Base-by-base conservation (phyloP, 2,797 vertebrate species). In the Scomberomorus guttatus region DNA sequence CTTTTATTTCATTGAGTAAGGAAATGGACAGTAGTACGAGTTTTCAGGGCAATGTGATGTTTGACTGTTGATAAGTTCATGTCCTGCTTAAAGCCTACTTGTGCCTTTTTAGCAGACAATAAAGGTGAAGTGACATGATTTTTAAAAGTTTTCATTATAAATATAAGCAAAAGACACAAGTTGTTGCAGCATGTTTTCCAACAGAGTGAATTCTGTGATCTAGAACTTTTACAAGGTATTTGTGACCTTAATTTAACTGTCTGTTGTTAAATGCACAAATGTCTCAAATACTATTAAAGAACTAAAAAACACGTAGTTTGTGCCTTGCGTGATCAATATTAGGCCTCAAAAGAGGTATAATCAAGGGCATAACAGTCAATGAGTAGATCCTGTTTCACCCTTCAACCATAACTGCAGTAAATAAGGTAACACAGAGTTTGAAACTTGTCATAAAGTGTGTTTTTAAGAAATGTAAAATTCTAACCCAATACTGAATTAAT, bases 51-150 rank as follows among this genome's bases (percentile, higher is more conserved):
- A 57, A 42, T 81, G 48, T 66, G 25, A 63, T 57, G 51, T 75
- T 60, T 73, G 42, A 72, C 8, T 83, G 67, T 62, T 72, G 57
- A 51, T 57, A 46, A 57, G 42, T 75, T 56, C 32, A 54, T 65
- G 61, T 48, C 51, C 17, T 80, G 75, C 72, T 84, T 44, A 27
- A 62, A 89, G 79, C 78, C 73, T 59, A 59, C 20, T 44, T 69
- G 87, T 91, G 89, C 87, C 91, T 91, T 90, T 81, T 65, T 55
- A 84, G 81, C 70, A 64, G 68, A 80, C 51, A 84, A 60, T 85
- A 48, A 89, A 80, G 39, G 57, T 70, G 15, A 83, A 52, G 44
- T 68, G 44, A 55, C 4, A 18, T 57, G 22, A n/a, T 2, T 51
- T 67, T 67, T 39, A 42, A 50, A 42, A 8, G 2, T 48, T 32